Conservation (phyloP, 2,113 vertebrate species). For the Himantopus leucocephalus region DNA sequence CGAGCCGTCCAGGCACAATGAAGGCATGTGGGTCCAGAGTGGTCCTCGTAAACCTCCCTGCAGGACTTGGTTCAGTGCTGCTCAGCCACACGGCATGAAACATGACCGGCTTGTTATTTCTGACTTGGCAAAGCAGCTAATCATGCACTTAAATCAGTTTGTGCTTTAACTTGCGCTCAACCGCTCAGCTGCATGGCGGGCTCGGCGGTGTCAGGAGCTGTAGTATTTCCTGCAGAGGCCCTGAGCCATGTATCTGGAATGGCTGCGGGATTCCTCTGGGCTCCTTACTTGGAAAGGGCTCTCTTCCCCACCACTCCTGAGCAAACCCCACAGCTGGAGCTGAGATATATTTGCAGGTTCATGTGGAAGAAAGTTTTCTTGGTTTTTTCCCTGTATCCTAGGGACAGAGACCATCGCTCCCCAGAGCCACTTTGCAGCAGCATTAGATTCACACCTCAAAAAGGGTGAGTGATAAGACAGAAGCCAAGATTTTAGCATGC, state of each 20-base stretch:
- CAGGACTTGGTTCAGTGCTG: not conserved
- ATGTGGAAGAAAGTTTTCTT: rapidly evolving
- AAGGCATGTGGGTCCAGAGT: rapidly evolving
- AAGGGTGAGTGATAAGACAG: not conserved
- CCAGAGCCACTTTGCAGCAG: not conserved
- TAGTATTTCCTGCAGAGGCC: not conserved
- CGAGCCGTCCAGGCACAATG: rapidly evolving
- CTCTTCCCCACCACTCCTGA: rapidly evolving
- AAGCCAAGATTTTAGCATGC: not conserved
- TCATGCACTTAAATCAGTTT: not conserved
- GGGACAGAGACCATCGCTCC: rapidly evolving
- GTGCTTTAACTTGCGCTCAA: not conserved
- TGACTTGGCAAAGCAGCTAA: not conserved
- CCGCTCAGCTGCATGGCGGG: rapidly evolving
- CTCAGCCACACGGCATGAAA: not conserved
- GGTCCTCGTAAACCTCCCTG: not conserved
- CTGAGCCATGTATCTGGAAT: rapidly evolving
- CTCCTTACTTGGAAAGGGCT: not conserved
- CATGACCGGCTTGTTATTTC: not conserved
- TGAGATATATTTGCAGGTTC: not conserved
- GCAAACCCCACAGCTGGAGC: rapidly evolving
- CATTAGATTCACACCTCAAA: not conserved
- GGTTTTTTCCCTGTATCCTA: not conserved
- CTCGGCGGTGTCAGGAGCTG: rapidly evolving
- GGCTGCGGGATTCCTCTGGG: not conserved